Conservation (phyloP, 2,797 vertebrate genomes). For the Periparus ater region DNA sequence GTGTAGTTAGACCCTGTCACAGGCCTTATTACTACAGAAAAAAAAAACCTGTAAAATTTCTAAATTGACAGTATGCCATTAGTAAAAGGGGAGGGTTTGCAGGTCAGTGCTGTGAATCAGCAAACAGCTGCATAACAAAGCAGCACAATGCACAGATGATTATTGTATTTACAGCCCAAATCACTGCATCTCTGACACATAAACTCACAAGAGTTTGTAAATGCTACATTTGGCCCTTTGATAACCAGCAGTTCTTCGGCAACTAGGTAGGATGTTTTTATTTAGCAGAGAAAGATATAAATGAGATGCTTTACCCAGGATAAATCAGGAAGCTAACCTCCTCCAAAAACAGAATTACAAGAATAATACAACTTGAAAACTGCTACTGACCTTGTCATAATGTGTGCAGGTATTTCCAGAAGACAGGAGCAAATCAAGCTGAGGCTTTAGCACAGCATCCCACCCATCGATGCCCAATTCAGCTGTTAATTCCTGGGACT, state of each 20-base stretch:
- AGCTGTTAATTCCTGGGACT: neutral
- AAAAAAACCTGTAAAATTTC: neutral
- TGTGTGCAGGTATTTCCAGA: constrained; percentile 20
- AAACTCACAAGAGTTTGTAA: neutral
- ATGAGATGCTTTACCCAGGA: neutral
- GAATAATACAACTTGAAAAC: neutral
- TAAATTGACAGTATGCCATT: neutral
- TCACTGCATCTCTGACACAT: neutral
- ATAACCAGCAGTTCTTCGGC: neutral
- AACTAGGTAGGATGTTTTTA: neutral
- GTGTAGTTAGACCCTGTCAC: neutral
- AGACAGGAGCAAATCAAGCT: neutral
- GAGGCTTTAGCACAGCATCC: constrained; percentile 13
- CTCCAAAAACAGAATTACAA: neutral
- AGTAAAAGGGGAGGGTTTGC: neutral
- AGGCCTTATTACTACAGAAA: neutral
- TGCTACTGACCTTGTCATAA: constrained; percentile 73
- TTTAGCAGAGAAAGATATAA: neutral
- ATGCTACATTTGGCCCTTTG: neutral
- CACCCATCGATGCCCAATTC: neutral
- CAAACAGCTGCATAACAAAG: neutral
- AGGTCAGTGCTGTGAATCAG: neutral
- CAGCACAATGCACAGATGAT: neutral
- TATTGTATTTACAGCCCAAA: neutral
- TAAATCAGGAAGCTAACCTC: neutral